These are phyloP conservation scores for Oscheius sp. DNA, from an alignment of 2,888 invertebrate species.

Conservation along the genomic window DNA sequence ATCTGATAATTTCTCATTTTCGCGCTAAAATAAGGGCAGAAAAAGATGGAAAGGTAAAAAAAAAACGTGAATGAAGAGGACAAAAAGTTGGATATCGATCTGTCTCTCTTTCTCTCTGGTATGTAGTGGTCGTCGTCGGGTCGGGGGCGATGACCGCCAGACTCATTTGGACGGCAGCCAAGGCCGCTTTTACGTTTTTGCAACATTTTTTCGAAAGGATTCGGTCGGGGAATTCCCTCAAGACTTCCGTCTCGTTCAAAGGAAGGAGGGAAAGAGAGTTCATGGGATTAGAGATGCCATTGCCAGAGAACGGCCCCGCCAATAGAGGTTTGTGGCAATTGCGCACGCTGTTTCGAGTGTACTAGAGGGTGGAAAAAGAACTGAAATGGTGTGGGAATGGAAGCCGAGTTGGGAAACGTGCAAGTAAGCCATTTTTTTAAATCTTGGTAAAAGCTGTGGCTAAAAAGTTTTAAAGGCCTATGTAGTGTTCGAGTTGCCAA, in stretches of 20 bases:
- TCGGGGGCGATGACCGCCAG: constrained; percentile 36
- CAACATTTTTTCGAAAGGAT: constrained; percentile 4
- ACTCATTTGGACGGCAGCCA: constrained; percentile 36
- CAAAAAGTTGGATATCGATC: constrained; percentile 28
- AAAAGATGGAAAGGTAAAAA: not conserved
- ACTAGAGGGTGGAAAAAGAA: no score
- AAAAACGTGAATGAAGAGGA: not conserved
- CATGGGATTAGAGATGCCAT: constrained; percentile 1
- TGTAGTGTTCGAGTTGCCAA: no score
- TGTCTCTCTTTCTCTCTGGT: constrained; percentile 28
- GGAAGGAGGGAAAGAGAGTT: no score
- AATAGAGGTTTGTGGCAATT: no score
- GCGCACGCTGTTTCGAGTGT: no score
- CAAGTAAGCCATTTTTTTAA: no score
- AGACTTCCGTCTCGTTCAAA: not conserved
- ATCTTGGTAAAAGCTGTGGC: no score
- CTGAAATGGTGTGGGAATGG: no score
- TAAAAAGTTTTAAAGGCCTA: no score
- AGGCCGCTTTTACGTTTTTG: not conserved
- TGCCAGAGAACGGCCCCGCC: constrained; percentile 1
- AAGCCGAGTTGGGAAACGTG: no score
- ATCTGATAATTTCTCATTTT: not conserved
- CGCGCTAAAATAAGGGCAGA: not conserved
- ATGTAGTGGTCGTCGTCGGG: constrained; percentile 17
- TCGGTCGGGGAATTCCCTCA: constrained; percentile 13